Percentiles rank a stretch among this genome's conserved stretches.
phyloP scores from a whole-genome alignment of 2,797 vertebrate genomes.

The Melanotaenia boesemani region DNA sequence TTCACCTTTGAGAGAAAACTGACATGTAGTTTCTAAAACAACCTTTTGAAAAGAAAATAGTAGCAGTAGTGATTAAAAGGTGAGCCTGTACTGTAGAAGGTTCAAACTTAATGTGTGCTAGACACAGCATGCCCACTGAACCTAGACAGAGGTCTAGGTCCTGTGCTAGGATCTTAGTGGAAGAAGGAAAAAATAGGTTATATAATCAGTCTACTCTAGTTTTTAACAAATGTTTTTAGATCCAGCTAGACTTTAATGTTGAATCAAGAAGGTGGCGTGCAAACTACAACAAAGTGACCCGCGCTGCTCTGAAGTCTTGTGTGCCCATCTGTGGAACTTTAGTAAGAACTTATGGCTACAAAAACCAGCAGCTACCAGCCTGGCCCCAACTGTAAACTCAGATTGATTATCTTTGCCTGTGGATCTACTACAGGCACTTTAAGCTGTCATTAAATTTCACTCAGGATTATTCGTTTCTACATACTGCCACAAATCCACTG shows the following conservation, averaged over 20 bases:
- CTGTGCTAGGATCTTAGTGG: background rate
- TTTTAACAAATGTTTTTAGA: background rate
- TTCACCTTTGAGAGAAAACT: slow-evolving; percentile 15
- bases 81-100: slow-evolving; percentile 1
- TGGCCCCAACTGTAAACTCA: slow-evolving; percentile 13
- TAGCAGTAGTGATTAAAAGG: slow-evolving; percentile 15
- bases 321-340: slow-evolving; percentile 17
- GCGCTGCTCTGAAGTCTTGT: slow-evolving; percentile 19
- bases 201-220: slow-evolving; percentile 15
- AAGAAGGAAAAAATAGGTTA: slow-evolving; percentile 7
- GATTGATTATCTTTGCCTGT: background rate
- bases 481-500: slow-evolving; percentile 5
- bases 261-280: slow-evolving; percentile 6
- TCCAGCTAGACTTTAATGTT: background rate
- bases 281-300: slow-evolving; percentile 28
- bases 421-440: slow-evolving; percentile 17
- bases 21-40: slow-evolving; percentile 13
- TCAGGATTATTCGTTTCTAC: slow-evolving; percentile 51
- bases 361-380: background rate
- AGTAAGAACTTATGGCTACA: background rate
- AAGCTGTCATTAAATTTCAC: slow-evolving; percentile 31
- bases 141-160: slow-evolving; percentile 25
- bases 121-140: slow-evolving; percentile 9
- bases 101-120: slow-evolving; percentile 1
- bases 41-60: slow-evolving; percentile 7